Conservation (phyloP, 2,113 vertebrate species). For the Chinchilla lanigera region DNA sequence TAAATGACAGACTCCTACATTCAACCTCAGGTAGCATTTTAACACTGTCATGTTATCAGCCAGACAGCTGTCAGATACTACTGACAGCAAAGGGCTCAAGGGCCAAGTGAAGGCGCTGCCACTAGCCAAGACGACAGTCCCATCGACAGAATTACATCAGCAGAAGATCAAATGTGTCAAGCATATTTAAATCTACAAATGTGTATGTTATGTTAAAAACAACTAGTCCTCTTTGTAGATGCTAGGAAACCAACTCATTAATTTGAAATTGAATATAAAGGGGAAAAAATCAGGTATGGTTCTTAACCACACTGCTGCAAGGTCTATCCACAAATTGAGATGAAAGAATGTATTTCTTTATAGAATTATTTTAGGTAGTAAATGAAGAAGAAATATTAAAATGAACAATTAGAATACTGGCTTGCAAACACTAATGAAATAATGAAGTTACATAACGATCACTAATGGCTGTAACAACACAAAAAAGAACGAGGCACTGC, state of each 20-base stretch:
- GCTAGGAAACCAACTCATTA: neutral
- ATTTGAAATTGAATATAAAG: neutral
- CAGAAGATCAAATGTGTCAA: neutral
- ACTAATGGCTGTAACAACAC: neutral
- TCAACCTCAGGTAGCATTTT: neutral
- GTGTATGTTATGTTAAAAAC: neutral
- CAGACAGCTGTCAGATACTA: neutral
- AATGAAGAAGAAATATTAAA: neutral
- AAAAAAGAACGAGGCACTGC: neutral
- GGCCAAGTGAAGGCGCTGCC: neutral
- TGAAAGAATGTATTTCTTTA: neutral
- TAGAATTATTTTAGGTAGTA: conserved; percentile 25
- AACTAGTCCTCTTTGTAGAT: neutral
- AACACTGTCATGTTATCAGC: neutral
- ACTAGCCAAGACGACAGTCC: neutral
- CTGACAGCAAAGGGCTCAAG: neutral
- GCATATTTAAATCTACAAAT: neutral
- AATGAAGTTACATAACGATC: neutral
- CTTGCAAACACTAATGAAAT: conserved; percentile 22
- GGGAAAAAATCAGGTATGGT: neutral
- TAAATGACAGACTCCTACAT: neutral
- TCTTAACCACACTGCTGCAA: neutral
- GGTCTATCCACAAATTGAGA: neutral
- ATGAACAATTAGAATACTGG: neutral
- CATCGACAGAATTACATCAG: neutral